Base-by-base conservation (phyloP, 2,888 invertebrate genomes). In the Lottia scabra region DNA sequence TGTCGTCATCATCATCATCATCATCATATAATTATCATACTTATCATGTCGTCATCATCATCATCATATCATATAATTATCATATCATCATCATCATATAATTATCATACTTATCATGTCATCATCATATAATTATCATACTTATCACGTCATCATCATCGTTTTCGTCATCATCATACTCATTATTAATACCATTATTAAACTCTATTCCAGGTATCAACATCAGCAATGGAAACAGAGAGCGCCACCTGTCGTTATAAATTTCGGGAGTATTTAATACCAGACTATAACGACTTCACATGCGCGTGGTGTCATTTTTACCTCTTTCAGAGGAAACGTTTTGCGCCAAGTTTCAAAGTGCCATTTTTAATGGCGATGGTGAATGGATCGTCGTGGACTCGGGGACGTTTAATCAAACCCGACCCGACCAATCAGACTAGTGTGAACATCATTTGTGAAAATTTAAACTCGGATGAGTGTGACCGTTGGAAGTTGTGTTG, bases 401-500 rank as follows among this genome's bases (percentile, higher is more conserved):
- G 68, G 26, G 68, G 71, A 12, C 68, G 71, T 19, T n/a, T 74
- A 19, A 65, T 78, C 8, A 67, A 74, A n/a, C 75, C 81, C 1
- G 74, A 81, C 64, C 48, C 74, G 16, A 74, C 73, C n/a, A 80
- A 80, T 65, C 30, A 65, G 5, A 70, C 78, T 10, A 46, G 62
- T 45, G 69, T 71, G 12, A 48, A 66, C 12, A 63, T 56, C 13
- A 72, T 85, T 0, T 85, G 85, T 67, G 66, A 67, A 8, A 81
- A 80, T 0, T 70, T 83, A 27, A 71, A 73, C 38, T 65, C 71
- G 19, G 81, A 75, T 23, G 75, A 76, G 63, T 84, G 85, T 72
- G 72, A 74, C n/a, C 70, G 78, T 0, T 85, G 85, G 85, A 71
- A 73, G 27, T 69, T 75, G n/a, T 84, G 84, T 65, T 85, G 84